A percentile compares a stretch with the other conserved stretches of the same genome.
Evolutionary conservation across 2,888 invertebrate genomes (phyloP).

Genomic region (Drosophila falleni): DNA sequence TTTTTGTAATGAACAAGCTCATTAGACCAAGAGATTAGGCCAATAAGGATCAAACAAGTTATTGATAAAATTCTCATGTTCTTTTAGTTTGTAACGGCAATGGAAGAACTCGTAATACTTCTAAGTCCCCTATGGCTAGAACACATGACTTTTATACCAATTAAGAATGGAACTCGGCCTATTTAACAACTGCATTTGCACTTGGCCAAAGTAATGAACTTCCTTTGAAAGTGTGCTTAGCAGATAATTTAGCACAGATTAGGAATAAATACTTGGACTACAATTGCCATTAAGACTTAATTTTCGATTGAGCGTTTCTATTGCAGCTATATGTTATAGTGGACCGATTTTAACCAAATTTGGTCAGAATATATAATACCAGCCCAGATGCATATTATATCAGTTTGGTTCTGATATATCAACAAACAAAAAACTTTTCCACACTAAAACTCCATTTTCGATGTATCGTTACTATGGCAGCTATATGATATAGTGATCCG

Average conservation of each 20-base stretch:
- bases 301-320: too few species aligned
- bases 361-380: too few species aligned
- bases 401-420: too few species aligned
- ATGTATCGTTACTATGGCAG: too few species aligned
- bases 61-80: constrained; percentile 8
- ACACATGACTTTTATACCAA: constrained; percentile 28
- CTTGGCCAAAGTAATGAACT: neutral
- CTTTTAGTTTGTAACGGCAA: neutral
- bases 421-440: too few species aligned
- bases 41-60: neutral
- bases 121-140: neutral
- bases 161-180: neutral
- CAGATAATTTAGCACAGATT: neutral
- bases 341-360: too few species aligned
- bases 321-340: too few species aligned
- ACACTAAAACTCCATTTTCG: too few species aligned
- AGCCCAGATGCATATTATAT: too few species aligned
- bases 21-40: neutral
- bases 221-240: neutral
- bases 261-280: neutral
- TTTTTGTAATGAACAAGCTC: constrained; percentile 46
- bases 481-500: too few species aligned
- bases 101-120: neutral
- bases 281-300: too few species aligned
- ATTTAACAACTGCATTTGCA: neutral